These are phyloP conservation scores for Opisthograptis luteolata DNA, from an alignment of 2,888 invertebrate genomes.

Conservation along the genomic window DNA sequence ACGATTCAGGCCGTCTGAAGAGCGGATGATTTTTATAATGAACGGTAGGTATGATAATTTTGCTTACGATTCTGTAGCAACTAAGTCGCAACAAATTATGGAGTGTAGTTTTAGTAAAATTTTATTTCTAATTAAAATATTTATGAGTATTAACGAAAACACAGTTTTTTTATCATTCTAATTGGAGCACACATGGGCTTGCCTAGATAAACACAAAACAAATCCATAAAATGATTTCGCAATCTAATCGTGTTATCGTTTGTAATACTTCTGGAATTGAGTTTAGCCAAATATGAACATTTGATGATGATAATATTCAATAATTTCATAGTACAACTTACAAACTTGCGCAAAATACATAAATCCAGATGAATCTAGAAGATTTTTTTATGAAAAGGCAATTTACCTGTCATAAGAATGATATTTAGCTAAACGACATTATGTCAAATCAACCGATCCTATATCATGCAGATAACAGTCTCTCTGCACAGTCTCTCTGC, in stretches of 20 bases:
- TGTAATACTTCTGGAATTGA: constrained; percentile 17
- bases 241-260: constrained; percentile 44
- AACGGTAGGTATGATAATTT: too few species aligned
- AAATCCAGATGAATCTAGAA: too few species aligned
- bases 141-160: constrained; percentile 24
- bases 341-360: not conserved
- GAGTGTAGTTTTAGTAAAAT: too few species aligned
- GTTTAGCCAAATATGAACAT: constrained; percentile 4
- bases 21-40: constrained; percentile 30
- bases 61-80: too few species aligned
- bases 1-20: constrained; percentile 42
- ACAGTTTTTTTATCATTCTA: constrained; percentile 25
- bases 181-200: constrained; percentile 46
- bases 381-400: too few species aligned
- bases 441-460: too few species aligned
- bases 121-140: not conserved
- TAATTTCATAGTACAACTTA: not conserved
- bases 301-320: not conserved
- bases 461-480: too few species aligned
- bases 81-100: too few species aligned
- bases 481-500: too few species aligned
- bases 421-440: too few species aligned
- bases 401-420: too few species aligned
- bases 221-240: constrained; percentile 34
- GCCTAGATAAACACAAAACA: constrained; percentile 39